phyloP scores from a whole-genome alignment of 1,140 invertebrate species.

The Homalodisca vitripennis region DNA sequence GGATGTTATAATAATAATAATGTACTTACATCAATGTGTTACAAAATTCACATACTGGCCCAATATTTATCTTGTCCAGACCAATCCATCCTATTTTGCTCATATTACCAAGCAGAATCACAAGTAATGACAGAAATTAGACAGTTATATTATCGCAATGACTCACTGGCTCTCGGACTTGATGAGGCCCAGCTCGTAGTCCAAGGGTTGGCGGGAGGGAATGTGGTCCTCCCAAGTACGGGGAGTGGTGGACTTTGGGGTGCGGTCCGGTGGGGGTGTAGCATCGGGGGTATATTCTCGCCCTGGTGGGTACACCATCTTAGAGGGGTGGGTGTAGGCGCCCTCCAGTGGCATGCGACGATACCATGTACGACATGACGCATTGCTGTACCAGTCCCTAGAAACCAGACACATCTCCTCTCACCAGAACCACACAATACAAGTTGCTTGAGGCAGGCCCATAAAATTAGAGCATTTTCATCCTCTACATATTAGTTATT shows the following conservation, averaged over 20 bases:
- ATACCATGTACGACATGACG: conserved; percentile 83
- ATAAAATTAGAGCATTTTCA: no score
- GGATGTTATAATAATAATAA: no score
- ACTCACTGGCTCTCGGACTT: conserved; percentile 87
- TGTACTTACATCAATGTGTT: no score
- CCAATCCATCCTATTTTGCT: no score
- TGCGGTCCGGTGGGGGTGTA: conserved; percentile 58
- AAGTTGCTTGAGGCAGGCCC: no score
- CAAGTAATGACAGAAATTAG: background rate
- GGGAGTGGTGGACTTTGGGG: conserved; percentile 46
- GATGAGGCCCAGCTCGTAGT: conserved; percentile 77
- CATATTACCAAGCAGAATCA: background rate
- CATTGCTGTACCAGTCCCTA: conserved; percentile 86
- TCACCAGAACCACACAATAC: no score
- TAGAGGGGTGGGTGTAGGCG: conserved; percentile 86
- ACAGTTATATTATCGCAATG: background rate
- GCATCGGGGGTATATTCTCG: conserved; percentile 73
- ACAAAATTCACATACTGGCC: no score
- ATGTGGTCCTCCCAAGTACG: conserved; percentile 66
- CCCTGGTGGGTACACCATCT: conserved; percentile 90
- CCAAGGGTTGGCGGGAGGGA: conserved; percentile 73
- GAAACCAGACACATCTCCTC: conserved; percentile 35
- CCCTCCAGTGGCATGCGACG: conserved; percentile 74
- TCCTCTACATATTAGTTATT: no score
- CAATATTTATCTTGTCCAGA: no score